These are phyloP conservation scores for Drosophila putrida DNA, from an alignment of 2,888 invertebrate genomes.

Conservation along the genomic window DNA sequence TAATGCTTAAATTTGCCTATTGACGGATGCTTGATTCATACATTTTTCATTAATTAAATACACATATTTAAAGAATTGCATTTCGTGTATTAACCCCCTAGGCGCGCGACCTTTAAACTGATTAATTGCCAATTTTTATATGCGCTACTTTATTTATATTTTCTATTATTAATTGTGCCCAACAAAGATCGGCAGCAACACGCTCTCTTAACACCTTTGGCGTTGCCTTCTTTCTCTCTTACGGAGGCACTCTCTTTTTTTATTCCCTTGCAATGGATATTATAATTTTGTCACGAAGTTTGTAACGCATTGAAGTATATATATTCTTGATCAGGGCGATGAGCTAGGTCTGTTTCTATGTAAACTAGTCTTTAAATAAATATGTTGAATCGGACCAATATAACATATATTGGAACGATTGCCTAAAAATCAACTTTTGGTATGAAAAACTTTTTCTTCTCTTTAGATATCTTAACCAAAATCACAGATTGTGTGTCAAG, in stretches of 20 bases:
- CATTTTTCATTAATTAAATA: slow-evolving; percentile 14
- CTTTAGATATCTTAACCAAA: too few species aligned
- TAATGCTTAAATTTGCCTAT: slow-evolving; percentile 34
- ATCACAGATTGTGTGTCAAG: too few species aligned
- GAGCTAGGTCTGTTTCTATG: too few species aligned
- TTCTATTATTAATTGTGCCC: slow-evolving; percentile 34
- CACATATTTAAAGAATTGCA: slow-evolving; percentile 37
- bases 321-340: too few species aligned
- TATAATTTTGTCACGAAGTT: too few species aligned
- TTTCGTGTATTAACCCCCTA: slow-evolving; percentile 2
- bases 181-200: slow-evolving; percentile 6
- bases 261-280: too few species aligned
- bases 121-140: slow-evolving; percentile 41
- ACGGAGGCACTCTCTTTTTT: not conserved
- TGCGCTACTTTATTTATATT: slow-evolving; percentile 24
- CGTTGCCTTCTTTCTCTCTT: not conserved
- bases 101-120: slow-evolving; percentile 69
- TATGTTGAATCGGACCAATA: too few species aligned
- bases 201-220: slow-evolving; percentile 4
- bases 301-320: too few species aligned
- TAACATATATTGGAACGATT: too few species aligned
- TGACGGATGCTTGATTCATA: not conserved
- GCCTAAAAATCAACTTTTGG: too few species aligned
- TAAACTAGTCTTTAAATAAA: too few species aligned
- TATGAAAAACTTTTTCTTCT: too few species aligned